Conservation (phyloP, 1,140 invertebrate species). For the Drosophila simulans region DNA sequence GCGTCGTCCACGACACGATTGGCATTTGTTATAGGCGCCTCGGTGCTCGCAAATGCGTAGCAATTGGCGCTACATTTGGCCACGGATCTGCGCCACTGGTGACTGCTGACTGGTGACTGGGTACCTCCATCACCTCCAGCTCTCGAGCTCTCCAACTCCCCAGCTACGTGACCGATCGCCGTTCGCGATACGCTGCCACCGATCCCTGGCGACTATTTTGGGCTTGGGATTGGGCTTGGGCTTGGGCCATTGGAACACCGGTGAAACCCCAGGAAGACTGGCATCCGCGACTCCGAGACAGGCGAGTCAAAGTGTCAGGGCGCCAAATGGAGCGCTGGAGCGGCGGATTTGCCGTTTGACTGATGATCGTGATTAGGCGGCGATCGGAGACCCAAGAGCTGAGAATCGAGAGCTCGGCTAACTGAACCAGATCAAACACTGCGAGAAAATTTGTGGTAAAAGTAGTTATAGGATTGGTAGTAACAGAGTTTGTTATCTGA, state of each 20-base stretch:
- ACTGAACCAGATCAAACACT: slow-evolving; percentile 8
- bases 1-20: slow-evolving; percentile 80
- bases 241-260: slow-evolving; percentile 2
- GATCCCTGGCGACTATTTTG: slow-evolving; percentile 47
- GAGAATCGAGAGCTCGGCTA: not conserved
- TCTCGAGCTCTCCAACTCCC: slow-evolving; percentile 19
- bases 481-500: not conserved
- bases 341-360: slow-evolving; percentile 75
- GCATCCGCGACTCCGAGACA: slow-evolving; percentile 34
- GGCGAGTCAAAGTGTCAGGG: slow-evolving; percentile 71
- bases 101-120: too few species aligned
- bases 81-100: slow-evolving; percentile 58
- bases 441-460: not conserved
- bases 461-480: not conserved
- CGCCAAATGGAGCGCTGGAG: slow-evolving; percentile 51
- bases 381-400: not conserved
- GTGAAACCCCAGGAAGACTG: slow-evolving; percentile 34
- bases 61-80: slow-evolving; percentile 82
- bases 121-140: slow-evolving; percentile 1
- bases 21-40: slow-evolving; percentile 83
- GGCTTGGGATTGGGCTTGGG: slow-evolving; percentile 30
- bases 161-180: slow-evolving; percentile 77
- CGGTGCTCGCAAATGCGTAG: slow-evolving; percentile 78
- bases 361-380: slow-evolving; percentile 80
- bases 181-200: slow-evolving; percentile 53